Percentiles rank a stretch among this genome's conserved stretches.
phyloP scores from a whole-genome alignment of 2,888 invertebrate species.

The Thereva nobilitata region DNA sequence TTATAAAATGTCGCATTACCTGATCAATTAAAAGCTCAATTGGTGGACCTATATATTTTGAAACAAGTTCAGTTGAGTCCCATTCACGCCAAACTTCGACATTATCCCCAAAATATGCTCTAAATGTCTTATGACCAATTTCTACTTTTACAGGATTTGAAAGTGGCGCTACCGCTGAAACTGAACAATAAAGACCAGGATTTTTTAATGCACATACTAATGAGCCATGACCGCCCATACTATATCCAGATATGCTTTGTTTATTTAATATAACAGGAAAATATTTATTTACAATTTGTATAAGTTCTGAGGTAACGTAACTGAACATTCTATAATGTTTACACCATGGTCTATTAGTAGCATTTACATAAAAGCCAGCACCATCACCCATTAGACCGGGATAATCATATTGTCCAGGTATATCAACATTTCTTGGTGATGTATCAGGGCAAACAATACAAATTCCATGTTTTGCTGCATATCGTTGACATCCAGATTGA shows the following conservation, averaged over 20 bases:
- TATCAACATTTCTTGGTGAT: slow-evolving; percentile 86
- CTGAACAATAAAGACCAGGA: slow-evolving; percentile 83
- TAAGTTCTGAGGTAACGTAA: slow-evolving; percentile 88
- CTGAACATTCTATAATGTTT: slow-evolving; percentile 93
- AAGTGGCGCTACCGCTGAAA: slow-evolving; percentile 95
- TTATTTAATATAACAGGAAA: slow-evolving; percentile 67
- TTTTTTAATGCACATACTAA: slow-evolving; percentile 86
- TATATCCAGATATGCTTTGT: slow-evolving; percentile 82
- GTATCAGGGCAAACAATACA: slow-evolving; percentile 95
- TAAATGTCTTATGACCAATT: slow-evolving; percentile 88
- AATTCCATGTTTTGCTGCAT: slow-evolving; percentile 83
- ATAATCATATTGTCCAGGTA: slow-evolving; percentile 87
- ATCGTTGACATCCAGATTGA: slow-evolving; percentile 92
- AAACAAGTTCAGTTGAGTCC: slow-evolving; percentile 85
- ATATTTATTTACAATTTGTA: slow-evolving; percentile 72
- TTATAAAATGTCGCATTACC: neutral
- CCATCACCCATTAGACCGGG: slow-evolving; percentile 91
- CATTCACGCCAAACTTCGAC: slow-evolving; percentile 74
- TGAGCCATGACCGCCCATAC: slow-evolving; percentile 99
- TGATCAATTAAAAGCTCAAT: slow-evolving; percentile 81
- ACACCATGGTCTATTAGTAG: slow-evolving; percentile 88
- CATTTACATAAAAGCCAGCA: slow-evolving; percentile 96
- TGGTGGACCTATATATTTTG: slow-evolving; percentile 80
- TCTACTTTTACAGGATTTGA: slow-evolving; percentile 81
- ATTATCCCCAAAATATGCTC: slow-evolving; percentile 76